These are phyloP conservation scores for Peromyscus polionotus DNA, from an alignment of 2,113 vertebrate genomes.

Conservation along the genomic window DNA sequence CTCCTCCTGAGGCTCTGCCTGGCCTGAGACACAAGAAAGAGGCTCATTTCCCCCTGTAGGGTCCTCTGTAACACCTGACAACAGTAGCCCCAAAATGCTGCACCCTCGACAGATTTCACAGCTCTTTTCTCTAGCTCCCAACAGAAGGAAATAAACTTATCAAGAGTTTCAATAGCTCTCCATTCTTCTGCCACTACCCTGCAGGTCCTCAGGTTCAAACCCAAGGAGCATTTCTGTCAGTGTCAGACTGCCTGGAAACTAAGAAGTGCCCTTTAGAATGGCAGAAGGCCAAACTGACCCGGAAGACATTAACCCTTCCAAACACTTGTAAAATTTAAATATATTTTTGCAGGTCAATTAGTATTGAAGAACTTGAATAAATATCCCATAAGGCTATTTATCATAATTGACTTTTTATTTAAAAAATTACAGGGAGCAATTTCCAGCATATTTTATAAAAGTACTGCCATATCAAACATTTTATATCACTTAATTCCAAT, in stretches of 20 bases:
- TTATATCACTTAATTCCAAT: slow-evolving; percentile 82
- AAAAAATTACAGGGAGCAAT: slow-evolving; percentile 85
- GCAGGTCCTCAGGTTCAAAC: neutral
- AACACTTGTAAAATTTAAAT: slow-evolving; percentile 18
- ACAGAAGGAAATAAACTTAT: neutral
- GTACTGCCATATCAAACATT: slow-evolving; percentile 87
- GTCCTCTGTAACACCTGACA: neutral
- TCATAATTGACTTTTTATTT: slow-evolving; percentile 85
- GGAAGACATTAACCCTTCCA: neutral
- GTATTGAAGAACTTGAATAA: slow-evolving; percentile 69
- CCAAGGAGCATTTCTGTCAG: neutral
- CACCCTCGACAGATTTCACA: neutral
- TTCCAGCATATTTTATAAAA: slow-evolving; percentile 85
- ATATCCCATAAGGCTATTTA: slow-evolving; percentile 76
- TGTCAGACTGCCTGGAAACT: neutral
- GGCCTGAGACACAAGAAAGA: neutral
- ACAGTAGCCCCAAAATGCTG: neutral
- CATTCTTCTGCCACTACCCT: neutral
- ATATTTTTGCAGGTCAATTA: neutral
- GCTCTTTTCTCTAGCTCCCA: neutral
- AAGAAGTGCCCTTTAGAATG: neutral
- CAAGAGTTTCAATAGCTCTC: neutral
- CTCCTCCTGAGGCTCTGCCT: neutral
- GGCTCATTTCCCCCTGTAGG: neutral
- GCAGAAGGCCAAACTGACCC: neutral